Evolutionary conservation across 2,113 vertebrate species (phyloP).

Genomic region (Pagrus major): DNA sequence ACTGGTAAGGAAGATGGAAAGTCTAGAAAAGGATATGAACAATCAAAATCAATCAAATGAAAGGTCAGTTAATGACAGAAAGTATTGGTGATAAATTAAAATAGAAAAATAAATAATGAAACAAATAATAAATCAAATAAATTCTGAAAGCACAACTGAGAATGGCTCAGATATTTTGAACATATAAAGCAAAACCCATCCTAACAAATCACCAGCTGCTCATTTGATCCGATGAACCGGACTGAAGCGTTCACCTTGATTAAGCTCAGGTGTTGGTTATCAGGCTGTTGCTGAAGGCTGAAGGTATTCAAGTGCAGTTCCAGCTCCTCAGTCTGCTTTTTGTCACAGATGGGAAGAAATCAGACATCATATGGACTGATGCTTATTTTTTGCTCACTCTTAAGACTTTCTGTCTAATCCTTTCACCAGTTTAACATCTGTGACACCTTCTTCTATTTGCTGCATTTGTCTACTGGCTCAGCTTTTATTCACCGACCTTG

Average conservation of each 20-base stretch:
- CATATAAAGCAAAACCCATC: neutral
- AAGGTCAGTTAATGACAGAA: neutral
- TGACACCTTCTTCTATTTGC: constrained; percentile 16
- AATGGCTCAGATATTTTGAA: neutral
- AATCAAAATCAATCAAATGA: neutral
- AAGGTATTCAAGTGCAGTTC: neutral
- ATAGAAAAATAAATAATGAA: neutral
- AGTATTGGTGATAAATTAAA: neutral
- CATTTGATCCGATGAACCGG: constrained; percentile 33
- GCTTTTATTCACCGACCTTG: neutral
- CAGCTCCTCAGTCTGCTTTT: neutral
- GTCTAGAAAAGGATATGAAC: neutral
- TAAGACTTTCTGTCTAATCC: constrained; percentile 40
- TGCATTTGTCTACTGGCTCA: neutral
- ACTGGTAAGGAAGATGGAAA: neutral
- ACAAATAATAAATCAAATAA: too few species aligned
- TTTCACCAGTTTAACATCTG: constrained; percentile 29
- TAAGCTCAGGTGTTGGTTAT: constrained; percentile 31
- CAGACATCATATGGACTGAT: constrained; percentile 21
- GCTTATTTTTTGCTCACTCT: neutral
- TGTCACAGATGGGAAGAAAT: neutral
- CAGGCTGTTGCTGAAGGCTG: constrained; percentile 19
- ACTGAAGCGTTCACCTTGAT: constrained; percentile 4
- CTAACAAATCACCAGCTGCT: constrained; percentile 37
- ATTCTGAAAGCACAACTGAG: too few species aligned